Evolutionary conservation across 2,113 vertebrate genomes (phyloP).

Genomic region (Microtus pennsylvanicus): DNA sequence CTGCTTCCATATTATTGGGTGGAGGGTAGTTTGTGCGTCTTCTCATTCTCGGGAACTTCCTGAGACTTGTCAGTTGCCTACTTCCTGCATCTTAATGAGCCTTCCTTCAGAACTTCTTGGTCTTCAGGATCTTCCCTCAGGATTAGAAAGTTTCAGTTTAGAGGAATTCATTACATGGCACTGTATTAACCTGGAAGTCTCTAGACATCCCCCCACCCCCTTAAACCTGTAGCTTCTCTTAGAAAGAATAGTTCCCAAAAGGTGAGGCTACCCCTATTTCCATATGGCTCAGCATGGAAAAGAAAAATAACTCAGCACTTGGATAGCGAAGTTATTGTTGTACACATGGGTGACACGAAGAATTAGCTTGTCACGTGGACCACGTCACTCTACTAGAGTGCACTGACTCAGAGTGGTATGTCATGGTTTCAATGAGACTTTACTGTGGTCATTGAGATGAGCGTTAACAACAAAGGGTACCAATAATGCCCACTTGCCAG

Average conservation of each 20-base stretch:
- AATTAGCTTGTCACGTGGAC: neutral
- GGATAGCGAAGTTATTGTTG: neutral
- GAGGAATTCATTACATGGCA: neutral
- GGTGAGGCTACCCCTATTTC: neutral
- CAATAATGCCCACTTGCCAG: neutral
- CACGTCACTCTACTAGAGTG: neutral
- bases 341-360: neutral
- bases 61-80: neutral
- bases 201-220: neutral
- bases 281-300: neutral
- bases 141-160: neutral
- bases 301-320: neutral
- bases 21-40: neutral
- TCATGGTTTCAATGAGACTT: neutral
- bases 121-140: neutral
- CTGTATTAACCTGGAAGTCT: neutral
- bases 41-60: neutral
- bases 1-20: neutral
- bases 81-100: neutral
- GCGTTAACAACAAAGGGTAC: neutral
- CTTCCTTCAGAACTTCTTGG: neutral
- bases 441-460: neutral
- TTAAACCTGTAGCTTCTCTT: neutral
- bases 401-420: rapidly evolving
- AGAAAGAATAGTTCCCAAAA: neutral